Evolutionary conservation across 2,113 vertebrate species (phyloP).

Genomic region (Dipodomys ordii): DNA sequence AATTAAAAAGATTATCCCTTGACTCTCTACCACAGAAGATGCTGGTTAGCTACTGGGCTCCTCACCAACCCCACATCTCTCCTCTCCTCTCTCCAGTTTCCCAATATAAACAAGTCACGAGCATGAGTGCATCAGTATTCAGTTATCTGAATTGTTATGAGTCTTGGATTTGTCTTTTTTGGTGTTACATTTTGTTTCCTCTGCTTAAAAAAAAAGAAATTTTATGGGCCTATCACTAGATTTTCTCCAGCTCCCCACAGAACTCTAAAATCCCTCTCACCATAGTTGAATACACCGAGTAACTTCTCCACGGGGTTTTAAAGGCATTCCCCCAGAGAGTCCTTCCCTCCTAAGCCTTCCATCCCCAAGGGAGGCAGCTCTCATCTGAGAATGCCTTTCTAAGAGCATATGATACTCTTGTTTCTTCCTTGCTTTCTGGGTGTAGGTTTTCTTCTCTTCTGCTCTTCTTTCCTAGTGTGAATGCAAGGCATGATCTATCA

Average conservation of each 20-base stretch:
- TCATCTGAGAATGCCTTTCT: neutral
- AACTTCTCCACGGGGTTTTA: neutral
- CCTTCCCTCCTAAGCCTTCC: neutral
- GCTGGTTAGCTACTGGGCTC: neutral
- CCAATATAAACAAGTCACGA: neutral
- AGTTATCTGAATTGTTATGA: neutral
- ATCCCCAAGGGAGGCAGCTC: neutral
- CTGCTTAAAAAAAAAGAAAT: neutral
- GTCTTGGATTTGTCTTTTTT: constrained; percentile 12
- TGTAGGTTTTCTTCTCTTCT: neutral
- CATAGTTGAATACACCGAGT: neutral
- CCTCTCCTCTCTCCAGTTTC: neutral
- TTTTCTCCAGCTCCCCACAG: neutral
- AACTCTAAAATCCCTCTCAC: neutral
- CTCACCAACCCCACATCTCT: neutral
- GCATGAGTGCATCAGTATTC: neutral
- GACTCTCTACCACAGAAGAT: neutral
- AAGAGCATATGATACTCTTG: neutral
- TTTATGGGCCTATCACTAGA: neutral
- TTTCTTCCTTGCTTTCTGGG: neutral
- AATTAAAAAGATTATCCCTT: neutral
- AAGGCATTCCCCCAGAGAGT: neutral
- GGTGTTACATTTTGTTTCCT: constrained; percentile 19
- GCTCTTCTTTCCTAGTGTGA: neutral
- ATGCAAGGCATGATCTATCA: neutral